A percentile compares a stretch with the other conserved stretches of the same genome.
Conservation (phyloP, 53 echinoderm and acorn worm species). For the Astropecten irregularis region DNA sequence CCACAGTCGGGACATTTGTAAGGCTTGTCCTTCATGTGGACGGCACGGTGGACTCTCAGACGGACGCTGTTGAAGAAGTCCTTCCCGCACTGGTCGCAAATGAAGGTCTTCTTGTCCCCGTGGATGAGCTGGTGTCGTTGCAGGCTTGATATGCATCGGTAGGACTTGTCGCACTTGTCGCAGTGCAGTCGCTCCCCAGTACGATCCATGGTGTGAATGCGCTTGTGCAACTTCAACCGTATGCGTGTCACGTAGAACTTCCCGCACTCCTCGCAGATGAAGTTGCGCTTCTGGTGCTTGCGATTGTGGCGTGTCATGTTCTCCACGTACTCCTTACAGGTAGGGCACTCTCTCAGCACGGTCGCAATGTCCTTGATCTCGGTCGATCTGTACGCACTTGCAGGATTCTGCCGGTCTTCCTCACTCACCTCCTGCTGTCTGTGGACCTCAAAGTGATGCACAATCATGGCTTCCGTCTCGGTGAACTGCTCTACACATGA, state of each 20-base stretch:
- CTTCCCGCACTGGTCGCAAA: conserved; percentile 61
- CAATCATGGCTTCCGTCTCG: conserved; percentile 13
- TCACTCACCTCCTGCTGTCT: conserved; percentile 22
- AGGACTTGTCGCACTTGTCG: conserved; percentile 45
- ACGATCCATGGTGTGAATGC: conserved; percentile 16
- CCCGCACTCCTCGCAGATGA: conserved; percentile 50
- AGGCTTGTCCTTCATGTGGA: conserved; percentile 64
- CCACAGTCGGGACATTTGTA: conserved; percentile 79
- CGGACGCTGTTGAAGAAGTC: conserved; percentile 23
- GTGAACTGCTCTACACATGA: conserved; percentile 12
- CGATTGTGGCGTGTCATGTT: conserved; percentile 25
- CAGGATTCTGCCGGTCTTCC: background rate
- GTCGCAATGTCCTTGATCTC: conserved; percentile 12
- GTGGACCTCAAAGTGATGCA: conserved; percentile 34
- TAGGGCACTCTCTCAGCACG: conserved; percentile 31
- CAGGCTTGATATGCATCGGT: conserved; percentile 5
- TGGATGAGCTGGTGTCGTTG: conserved; percentile 26
- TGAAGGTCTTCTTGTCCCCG: conserved; percentile 23
- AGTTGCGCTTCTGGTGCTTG: conserved; percentile 16
- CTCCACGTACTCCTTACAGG: conserved; percentile 35
- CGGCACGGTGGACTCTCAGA: conserved; percentile 33
- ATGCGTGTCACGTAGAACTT: conserved; percentile 19
- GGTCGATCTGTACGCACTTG: background rate
- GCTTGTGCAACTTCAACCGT: conserved; percentile 17
- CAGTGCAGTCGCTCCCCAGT: conserved; percentile 40